phyloP scores from a whole-genome alignment of 2,797 vertebrate genomes.

The Coccyzus lansbergi region DNA sequence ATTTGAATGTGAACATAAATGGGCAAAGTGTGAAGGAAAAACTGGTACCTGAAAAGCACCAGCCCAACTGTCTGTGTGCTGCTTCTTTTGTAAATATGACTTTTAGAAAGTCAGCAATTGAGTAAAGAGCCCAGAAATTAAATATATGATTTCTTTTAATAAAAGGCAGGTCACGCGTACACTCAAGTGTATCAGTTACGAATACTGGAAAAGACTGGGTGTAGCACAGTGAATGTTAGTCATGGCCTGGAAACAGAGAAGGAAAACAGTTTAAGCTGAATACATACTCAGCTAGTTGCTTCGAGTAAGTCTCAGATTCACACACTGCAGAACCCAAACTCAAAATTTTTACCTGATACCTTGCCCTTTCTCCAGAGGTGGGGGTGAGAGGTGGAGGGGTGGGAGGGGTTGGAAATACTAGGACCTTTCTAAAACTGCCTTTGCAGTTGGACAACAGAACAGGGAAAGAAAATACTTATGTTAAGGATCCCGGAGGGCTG shows the following conservation, averaged over 20 bases:
- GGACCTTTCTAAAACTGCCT: not conserved
- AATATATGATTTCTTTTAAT: not conserved
- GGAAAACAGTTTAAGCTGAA: constrained; percentile 18
- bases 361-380: not conserved
- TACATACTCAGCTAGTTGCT: constrained; percentile 58
- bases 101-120: not conserved
- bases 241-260: constrained; percentile 11
- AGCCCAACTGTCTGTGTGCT: not conserved
- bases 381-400: no score
- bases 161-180: not conserved
- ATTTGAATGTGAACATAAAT: not conserved
- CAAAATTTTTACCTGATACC: not conserved
- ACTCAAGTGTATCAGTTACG: not conserved
- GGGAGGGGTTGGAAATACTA: not conserved
- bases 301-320: constrained; percentile 17
- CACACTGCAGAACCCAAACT: not conserved
- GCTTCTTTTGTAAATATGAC: not conserved
- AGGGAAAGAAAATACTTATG: not conserved
- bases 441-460: not conserved
- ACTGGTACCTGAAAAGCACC: not conserved
- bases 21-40: not conserved
- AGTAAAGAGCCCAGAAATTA: not conserved
- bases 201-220: constrained; percentile 23
- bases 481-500: not conserved
- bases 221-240: constrained; percentile 6